Percentiles rank a stretch among this genome's conserved stretches.
phyloP scores from a whole-genome alignment of 1,140 invertebrate genomes.

The roundworm (Caenorhabditis elegans) region WBcel235 BX284605.5:6705001-6705500 shows the following conservation, averaged over 20 bases:
- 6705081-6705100: neutral
- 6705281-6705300: constrained; percentile 56
- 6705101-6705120: neutral
- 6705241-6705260: constrained; percentile 48
- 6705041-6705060: neutral
- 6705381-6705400: too few relatives aligned
- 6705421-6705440: too few relatives aligned
- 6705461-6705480: too few relatives aligned
- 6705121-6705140: neutral
- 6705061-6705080: neutral
- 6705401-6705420: too few relatives aligned
- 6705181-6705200: constrained; percentile 11
- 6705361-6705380: too few relatives aligned
- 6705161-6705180: neutral
- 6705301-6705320: too few relatives aligned
- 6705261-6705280: constrained; percentile 52
- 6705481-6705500: too few relatives aligned
- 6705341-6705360: too few relatives aligned
- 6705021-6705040: neutral
- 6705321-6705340: too few relatives aligned
- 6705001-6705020: neutral
- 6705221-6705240: constrained; percentile 33
- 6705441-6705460: too few relatives aligned
- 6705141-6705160: neutral
- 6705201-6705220: constrained; percentile 11